Evolutionary conservation across 1,140 invertebrate species (phyloP).

Genomic region (Helicoverpa armigera): DNA sequence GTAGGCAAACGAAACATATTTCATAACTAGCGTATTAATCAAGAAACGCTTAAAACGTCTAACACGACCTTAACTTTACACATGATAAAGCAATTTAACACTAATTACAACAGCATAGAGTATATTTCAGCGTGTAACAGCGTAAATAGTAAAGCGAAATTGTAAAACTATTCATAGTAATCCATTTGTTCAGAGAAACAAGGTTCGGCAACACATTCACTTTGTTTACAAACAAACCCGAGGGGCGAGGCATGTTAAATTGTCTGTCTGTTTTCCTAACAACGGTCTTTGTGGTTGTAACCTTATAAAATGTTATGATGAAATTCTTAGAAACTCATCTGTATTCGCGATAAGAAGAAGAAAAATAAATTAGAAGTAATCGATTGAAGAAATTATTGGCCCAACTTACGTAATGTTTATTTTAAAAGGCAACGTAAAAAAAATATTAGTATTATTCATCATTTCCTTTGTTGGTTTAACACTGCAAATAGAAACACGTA

Average conservation of each 20-base stretch:
- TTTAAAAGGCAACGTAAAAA: too few species aligned
- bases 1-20: not conserved
- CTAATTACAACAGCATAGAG: not conserved
- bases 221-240: constrained; percentile 49
- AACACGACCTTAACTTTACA: not conserved
- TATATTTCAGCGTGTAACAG: not conserved
- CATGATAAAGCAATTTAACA: not conserved
- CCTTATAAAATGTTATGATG: not conserved
- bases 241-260: constrained; percentile 38
- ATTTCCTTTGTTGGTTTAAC: too few species aligned
- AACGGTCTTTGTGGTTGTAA: not conserved
- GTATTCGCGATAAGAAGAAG: not conserved
- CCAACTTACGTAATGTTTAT: too few species aligned
- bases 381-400: too few species aligned
- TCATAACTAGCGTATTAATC: not conserved
- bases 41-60: not conserved
- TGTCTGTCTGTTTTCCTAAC: constrained; percentile 26
- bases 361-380: not conserved
- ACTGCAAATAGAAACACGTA: too few species aligned
- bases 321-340: not conserved
- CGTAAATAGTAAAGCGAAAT: not conserved
- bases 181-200: constrained; percentile 21
- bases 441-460: too few species aligned
- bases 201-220: constrained; percentile 51
- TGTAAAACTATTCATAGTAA: constrained; percentile 43